Base-by-base conservation (phyloP, 2,888 invertebrate species). In the Stegophylla sp. region DNA sequence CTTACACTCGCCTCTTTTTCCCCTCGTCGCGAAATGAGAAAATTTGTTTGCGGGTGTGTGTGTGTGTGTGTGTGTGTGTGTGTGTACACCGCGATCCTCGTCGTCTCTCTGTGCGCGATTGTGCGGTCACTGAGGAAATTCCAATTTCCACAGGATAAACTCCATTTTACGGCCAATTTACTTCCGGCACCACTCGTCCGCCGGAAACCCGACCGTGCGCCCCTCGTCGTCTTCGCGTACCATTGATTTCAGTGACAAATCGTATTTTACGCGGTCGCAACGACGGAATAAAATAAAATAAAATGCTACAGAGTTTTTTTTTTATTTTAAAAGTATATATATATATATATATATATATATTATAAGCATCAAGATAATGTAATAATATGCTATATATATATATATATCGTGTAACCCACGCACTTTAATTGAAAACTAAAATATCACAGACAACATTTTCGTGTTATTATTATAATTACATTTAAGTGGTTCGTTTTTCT, bases 121-220 rank as follows among this genome's bases (percentile, higher is more conserved):
- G 77, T 77, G 79, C 79, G 79, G 79, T 79, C 79, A 79, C 23
- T 17, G 79, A 71, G 79, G 79, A 79, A 79, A 79, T 79, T 79
- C 69, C 79, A 71, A 79, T 79, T 79, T 79, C 79, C 79, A 34
- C 79, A 26, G 67, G 69, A 79, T 61, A 61, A 71, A 79, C 61
- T 79, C 69, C 71, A 79, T 79, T 79, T 79, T 79, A 79, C 71
- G 79, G 69, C 79, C 79, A 79, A 79, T 79, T 79, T 79, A 71
- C 59, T 79, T 71, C 79, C 79, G 71, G 79, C 69, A 59, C 77
- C 69, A 59, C 77, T 76, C 64, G 56, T 45, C 28, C 41, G 51
- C 66, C 76, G 76, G 76, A 77, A 77, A 67, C n/a, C 20, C 10
- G 28, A 13, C 20, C 28, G n/a, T 17, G 51, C 26, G 3, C 59